Percentiles rank a stretch among this genome's conserved stretches.
Evolutionary conservation across 1,140 invertebrate genomes (phyloP).

Genomic region (Dufourea novaeangliae): DNA sequence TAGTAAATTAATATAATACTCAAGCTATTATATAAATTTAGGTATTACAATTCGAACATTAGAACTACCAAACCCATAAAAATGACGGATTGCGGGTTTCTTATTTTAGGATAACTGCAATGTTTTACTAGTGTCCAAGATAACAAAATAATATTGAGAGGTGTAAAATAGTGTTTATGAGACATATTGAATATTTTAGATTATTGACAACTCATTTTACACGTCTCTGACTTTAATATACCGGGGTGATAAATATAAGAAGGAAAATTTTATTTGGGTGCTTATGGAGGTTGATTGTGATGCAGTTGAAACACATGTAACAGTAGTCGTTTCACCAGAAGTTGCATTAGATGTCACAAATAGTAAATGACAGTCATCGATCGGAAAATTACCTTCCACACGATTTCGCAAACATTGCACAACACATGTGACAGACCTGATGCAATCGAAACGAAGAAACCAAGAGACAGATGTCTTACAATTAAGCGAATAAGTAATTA

Average conservation of each 20-base stretch:
- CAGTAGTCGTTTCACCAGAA: neutral
- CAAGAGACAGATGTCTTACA: conserved; percentile 12
- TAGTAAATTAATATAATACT: too few species aligned
- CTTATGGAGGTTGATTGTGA: neutral
- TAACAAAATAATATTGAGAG: neutral
- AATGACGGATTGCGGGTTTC: too few species aligned
- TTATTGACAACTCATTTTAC: neutral
- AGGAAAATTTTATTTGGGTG: neutral
- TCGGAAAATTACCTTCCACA: neutral
- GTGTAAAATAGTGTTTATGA: neutral
- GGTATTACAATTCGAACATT: too few species aligned
- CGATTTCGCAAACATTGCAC: conserved; percentile 26
- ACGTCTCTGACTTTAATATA: neutral
- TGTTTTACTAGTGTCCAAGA: too few species aligned
- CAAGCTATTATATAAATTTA: too few species aligned
- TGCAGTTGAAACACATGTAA: neutral
- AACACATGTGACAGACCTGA: neutral
- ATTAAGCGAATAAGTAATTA: conserved; percentile 20
- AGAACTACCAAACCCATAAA: too few species aligned
- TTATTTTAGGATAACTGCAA: too few species aligned
- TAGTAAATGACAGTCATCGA: conserved; percentile 6
- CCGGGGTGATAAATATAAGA: too few species aligned
- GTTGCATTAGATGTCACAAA: neutral
- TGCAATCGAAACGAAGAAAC: neutral
- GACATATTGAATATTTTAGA: neutral